Percentiles rank a stretch among this genome's conserved stretches.
These are phyloP conservation scores for Clarias laeviceps DNA, from an alignment of 2,797 vertebrate species.

Conservation along the genomic window DNA sequence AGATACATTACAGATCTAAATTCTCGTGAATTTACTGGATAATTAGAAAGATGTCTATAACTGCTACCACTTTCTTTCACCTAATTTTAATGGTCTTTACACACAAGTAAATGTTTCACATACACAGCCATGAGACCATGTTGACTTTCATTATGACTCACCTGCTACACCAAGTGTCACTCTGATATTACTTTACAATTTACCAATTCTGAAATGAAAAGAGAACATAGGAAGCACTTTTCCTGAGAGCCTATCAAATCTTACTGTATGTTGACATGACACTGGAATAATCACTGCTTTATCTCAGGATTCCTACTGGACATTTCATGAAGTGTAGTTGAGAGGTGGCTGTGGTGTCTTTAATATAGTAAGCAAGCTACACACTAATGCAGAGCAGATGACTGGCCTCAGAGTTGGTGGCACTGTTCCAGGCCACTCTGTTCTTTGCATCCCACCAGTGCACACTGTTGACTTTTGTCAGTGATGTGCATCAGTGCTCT, in stretches of 20 bases:
- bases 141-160: background rate
- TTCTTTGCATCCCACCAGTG: conserved; percentile 41
- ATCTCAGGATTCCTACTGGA: background rate
- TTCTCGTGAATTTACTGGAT: background rate
- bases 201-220: no score
- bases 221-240: background rate
- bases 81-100: background rate
- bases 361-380: conserved; percentile 35
- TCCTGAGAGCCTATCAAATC: background rate
- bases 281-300: background rate
- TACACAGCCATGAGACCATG: background rate
- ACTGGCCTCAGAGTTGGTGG: conserved; percentile 43
- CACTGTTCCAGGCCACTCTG: conserved; percentile 39
- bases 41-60: background rate
- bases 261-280: background rate
- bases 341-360: conserved; percentile 46
- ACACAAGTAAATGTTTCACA: background rate
- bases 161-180: background rate
- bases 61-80: background rate
- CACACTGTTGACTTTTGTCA: conserved; percentile 41
- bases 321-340: background rate
- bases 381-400: conserved; percentile 60
- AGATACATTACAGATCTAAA: background rate
- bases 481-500: conserved; percentile 41
- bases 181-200: background rate